Evolutionary conservation across 2,888 invertebrate genomes (phyloP).

Genomic region (Xiphydria camelus): DNA sequence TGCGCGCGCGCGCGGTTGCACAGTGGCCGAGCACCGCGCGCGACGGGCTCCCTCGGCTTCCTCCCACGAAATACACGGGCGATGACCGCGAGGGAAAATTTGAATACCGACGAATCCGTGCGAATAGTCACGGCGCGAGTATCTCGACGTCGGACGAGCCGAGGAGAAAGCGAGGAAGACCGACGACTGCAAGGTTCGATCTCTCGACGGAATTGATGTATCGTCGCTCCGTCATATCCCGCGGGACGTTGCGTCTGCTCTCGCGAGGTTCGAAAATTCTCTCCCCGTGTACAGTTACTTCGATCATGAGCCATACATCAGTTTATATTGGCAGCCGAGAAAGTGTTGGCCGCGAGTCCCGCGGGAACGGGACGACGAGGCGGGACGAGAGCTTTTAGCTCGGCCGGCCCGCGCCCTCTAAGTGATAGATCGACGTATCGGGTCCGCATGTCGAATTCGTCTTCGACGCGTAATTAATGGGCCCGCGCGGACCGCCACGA

Average conservation of each 20-base stretch:
- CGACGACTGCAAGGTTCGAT: too few relatives aligned
- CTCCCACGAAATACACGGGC: too few relatives aligned
- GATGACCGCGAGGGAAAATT: too few relatives aligned
- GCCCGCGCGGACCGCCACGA: not conserved
- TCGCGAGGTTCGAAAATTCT: constrained; percentile 18
- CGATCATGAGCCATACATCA: constrained; percentile 50
- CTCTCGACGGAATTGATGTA: constrained; percentile 43
- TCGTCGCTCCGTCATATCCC: constrained; percentile 33
- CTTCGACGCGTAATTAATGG: constrained; percentile 1
- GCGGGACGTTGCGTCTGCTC: constrained; percentile 22
- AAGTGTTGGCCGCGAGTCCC: constrained; percentile 37
- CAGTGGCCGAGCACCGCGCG: too few relatives aligned
- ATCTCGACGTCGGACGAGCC: too few relatives aligned
- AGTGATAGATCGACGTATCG: not conserved
- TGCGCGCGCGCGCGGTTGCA: too few relatives aligned
- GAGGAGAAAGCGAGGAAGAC: too few relatives aligned
- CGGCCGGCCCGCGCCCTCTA: too few relatives aligned
- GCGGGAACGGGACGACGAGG: constrained; percentile 30
- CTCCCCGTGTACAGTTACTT: constrained; percentile 33
- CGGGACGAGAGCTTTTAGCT: too few relatives aligned
- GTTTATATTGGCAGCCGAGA: constrained; percentile 30
- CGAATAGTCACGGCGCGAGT: too few relatives aligned
- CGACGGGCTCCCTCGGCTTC: too few relatives aligned
- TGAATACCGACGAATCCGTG: too few relatives aligned
- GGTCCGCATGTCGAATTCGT: not conserved